These are phyloP conservation scores for Chlorodrepanis virens DNA, from an alignment of 2,113 vertebrate species.

Conservation along the genomic window DNA sequence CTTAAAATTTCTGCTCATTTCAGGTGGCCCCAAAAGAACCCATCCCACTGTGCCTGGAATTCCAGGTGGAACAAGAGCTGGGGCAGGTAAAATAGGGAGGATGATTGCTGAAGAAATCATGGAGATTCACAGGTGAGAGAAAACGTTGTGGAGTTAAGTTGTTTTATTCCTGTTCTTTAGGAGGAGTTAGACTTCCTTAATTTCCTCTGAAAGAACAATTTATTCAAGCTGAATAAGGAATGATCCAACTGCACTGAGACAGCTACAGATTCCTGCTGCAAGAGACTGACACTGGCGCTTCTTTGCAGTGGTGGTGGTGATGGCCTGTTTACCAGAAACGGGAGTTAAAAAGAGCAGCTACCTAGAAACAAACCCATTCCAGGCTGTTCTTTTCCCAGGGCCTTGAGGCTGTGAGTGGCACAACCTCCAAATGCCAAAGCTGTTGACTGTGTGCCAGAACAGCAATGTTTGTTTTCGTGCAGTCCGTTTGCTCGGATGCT, in stretches of 20 bases:
- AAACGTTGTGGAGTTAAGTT: neutral
- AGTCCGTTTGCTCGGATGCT: neutral
- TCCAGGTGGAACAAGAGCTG: constrained; percentile 93
- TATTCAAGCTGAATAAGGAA: neutral
- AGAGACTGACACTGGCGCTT: neutral
- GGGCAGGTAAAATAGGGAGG: constrained; percentile 96
- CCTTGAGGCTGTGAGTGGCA: neutral
- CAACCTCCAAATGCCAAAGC: neutral
- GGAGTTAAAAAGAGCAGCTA: neutral
- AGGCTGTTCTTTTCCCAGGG: neutral
- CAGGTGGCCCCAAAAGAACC: constrained; percentile 87
- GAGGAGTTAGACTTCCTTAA: neutral
- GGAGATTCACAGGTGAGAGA: constrained; percentile 94
- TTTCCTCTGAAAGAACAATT: neutral
- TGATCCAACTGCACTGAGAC: neutral
- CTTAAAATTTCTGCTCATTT: neutral
- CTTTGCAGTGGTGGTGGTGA: neutral
- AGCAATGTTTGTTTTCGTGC: neutral
- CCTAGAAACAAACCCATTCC: neutral
- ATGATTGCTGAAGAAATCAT: constrained; percentile 99
- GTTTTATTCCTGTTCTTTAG: neutral
- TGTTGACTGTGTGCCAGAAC: neutral
- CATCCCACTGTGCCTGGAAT: constrained; percentile 94
- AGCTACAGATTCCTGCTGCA: neutral
- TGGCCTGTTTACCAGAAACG: neutral